These are phyloP conservation scores for Cabera pusaria DNA, from an alignment of 2,888 invertebrate genomes.

Conservation along the genomic window DNA sequence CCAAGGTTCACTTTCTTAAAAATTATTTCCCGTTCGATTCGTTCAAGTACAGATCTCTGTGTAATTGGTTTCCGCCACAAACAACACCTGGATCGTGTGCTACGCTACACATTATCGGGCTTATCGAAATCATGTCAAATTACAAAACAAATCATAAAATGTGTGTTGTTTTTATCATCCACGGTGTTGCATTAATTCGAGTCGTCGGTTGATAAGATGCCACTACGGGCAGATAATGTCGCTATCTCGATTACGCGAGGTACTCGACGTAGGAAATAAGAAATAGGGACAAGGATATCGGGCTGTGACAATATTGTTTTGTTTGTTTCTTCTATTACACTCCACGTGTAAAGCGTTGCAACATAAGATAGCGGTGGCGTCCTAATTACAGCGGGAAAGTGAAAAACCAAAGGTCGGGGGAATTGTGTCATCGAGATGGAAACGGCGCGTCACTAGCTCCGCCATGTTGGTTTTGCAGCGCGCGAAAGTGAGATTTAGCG, in stretches of 20 bases:
- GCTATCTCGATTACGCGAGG: constrained; percentile 70
- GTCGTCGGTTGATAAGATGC: constrained; percentile 63
- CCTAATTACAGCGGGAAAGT: constrained; percentile 35
- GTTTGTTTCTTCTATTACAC: constrained; percentile 67
- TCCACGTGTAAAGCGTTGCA: constrained; percentile 70
- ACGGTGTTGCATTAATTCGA: constrained; percentile 62
- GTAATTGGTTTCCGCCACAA: constrained; percentile 24
- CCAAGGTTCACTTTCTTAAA: constrained; percentile 25
- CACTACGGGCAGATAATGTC: constrained; percentile 58
- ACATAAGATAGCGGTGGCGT: constrained; percentile 40
- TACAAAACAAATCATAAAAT: constrained; percentile 53
- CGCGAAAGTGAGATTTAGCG: constrained; percentile 83
- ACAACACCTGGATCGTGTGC: constrained; percentile 6
- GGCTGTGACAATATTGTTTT: constrained; percentile 52
- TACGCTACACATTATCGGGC: constrained; percentile 18
- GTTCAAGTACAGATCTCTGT: constrained; percentile 10
- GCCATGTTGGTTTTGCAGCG: constrained; percentile 76
- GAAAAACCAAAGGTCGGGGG: constrained; percentile 30
- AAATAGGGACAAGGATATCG: constrained; percentile 79
- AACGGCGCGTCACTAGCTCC: constrained; percentile 63
- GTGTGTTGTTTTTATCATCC: constrained; percentile 54
- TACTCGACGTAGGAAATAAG: constrained; percentile 70
- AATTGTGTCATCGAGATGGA: constrained; percentile 66
- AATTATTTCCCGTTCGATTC: constrained; percentile 20
- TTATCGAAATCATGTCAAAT: constrained; percentile 49